phyloP scores from a whole-genome alignment of 2,113 vertebrate genomes.

The Calidris pygmaea region DNA sequence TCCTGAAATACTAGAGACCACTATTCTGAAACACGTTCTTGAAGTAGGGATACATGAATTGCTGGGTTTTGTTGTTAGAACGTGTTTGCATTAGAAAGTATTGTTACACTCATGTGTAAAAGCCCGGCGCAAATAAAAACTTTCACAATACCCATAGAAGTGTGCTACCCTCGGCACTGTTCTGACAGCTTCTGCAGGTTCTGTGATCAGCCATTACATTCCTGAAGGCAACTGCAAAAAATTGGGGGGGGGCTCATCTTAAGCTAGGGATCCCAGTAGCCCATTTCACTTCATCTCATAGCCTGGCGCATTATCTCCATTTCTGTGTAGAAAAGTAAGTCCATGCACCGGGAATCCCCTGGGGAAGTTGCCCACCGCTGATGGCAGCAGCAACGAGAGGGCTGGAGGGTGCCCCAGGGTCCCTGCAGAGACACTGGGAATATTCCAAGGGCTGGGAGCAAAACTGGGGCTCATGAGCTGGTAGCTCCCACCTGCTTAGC shows the following conservation, averaged over 20 bases:
- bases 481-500: not conserved
- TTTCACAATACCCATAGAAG: not conserved
- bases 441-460: not conserved
- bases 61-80: not conserved
- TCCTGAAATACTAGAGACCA: not conserved
- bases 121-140: not conserved
- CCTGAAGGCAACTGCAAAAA: not conserved
- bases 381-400: accelerated
- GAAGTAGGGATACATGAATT: not conserved
- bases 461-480: accelerated
- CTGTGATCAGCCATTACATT: not conserved
- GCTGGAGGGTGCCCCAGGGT: not conserved
- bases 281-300: not conserved
- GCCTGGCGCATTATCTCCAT: not conserved
- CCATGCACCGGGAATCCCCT: accelerated
- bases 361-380: accelerated
- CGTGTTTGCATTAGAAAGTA: not conserved
- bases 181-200: not conserved
- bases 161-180: not conserved
- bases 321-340: not conserved
- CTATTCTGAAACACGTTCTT: not conserved
- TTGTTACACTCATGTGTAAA: not conserved
- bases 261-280: not conserved
- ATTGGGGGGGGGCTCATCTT: not conserved
- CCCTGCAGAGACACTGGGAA: not conserved